Conservation (phyloP, 2,797 vertebrate species). For the Tokudaia muenninki region DNA sequence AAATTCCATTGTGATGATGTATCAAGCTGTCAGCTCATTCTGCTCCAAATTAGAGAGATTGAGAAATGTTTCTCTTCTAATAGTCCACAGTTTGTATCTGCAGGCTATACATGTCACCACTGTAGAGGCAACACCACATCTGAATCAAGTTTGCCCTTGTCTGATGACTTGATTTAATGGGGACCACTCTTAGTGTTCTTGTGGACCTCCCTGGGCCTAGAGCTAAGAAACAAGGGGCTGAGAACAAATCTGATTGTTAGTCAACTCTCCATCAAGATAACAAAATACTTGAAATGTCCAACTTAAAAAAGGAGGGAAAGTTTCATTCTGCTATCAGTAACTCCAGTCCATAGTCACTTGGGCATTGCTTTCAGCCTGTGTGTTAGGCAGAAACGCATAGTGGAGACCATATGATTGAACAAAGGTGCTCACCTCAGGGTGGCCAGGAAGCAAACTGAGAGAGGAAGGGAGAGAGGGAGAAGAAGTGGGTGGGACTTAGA, state of each 20-base stretch:
- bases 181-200: not conserved
- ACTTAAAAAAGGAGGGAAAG: not conserved
- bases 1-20: conserved; percentile 68
- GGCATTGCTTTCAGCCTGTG: not conserved
- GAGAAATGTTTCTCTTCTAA: conserved; percentile 36
- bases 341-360: not conserved
- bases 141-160: not conserved
- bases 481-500: not conserved
- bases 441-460: not conserved
- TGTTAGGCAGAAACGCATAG: not conserved
- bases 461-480: too few relatives aligned
- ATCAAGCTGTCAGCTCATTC: conserved; percentile 68
- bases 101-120: not conserved
- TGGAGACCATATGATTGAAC: not conserved
- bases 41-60: conserved; percentile 62
- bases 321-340: not conserved
- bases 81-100: not conserved
- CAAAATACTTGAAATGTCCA: not conserved
- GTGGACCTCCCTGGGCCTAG: not conserved
- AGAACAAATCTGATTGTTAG: not conserved
- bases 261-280: not conserved
- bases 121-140: not conserved
- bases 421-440: not conserved
- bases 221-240: not conserved
- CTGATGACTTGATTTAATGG: not conserved